Evolutionary conservation across 2,797 vertebrate species (phyloP).

Genomic region (Gephyroberyx darwinii): DNA sequence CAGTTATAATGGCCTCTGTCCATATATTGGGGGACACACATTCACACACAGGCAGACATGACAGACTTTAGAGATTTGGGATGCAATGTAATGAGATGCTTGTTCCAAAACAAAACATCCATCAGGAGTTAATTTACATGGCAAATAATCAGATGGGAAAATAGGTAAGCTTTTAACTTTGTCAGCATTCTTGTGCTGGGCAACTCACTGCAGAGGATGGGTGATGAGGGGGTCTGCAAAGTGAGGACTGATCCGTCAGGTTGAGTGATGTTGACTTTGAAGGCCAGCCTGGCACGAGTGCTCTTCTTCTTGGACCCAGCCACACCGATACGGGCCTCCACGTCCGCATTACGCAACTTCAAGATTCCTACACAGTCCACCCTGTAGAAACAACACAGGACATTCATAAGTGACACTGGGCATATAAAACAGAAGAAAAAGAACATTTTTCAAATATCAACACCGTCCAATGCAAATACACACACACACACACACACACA

Average conservation of each 20-base stretch:
- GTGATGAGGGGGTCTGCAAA: conserved; percentile 92
- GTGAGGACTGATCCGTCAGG: conserved; percentile 91
- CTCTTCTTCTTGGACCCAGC: conserved; percentile 99
- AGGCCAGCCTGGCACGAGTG: conserved; percentile 95
- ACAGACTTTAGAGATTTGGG: too few species aligned
- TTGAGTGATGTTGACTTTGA: conserved; percentile 92
- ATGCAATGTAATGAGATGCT: too few species aligned
- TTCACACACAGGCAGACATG: too few species aligned
- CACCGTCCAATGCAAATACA: neutral
- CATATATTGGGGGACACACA: too few species aligned
- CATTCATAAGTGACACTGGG: neutral
- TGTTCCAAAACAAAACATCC: too few species aligned
- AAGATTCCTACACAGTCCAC: conserved; percentile 98
- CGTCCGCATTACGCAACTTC: conserved; percentile 97
- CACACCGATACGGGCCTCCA: conserved; percentile 97
- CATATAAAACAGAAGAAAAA: neutral
- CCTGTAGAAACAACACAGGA: conserved; percentile 71
- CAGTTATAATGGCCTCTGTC: too few species aligned
- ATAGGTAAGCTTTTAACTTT: too few species aligned
- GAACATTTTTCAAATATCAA: neutral
- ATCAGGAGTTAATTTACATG: too few species aligned
- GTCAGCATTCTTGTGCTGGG: conserved; percentile 23
- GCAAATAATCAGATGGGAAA: too few species aligned
- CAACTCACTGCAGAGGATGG: conserved; percentile 97
- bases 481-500: too few species aligned